These are phyloP conservation scores for Sesia apiformis DNA, from an alignment of 2,888 invertebrate genomes.

Conservation along the genomic window DNA sequence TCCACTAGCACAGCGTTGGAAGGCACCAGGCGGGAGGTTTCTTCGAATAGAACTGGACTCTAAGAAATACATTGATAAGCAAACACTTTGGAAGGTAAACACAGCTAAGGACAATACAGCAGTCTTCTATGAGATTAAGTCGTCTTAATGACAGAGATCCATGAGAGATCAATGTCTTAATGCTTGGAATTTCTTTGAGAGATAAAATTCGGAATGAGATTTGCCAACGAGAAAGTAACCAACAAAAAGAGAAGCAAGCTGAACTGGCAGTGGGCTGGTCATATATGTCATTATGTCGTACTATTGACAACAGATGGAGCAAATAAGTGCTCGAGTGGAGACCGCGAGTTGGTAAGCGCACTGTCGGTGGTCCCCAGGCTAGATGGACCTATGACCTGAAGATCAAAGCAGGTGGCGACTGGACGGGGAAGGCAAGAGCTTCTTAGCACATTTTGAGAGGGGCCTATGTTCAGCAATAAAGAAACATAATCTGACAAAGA, in stretches of 20 bases:
- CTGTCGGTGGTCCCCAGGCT: too few relatives aligned
- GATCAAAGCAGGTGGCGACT: too few relatives aligned
- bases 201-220: background rate
- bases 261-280: too few relatives aligned
- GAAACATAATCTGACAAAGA: background rate
- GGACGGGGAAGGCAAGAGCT: background rate
- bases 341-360: too few relatives aligned
- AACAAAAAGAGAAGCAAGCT: too few relatives aligned
- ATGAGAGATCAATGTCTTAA: too few relatives aligned
- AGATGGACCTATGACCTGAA: too few relatives aligned
- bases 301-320: too few relatives aligned
- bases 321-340: too few relatives aligned
- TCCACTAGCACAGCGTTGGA: constrained; percentile 87
- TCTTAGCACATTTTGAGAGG: background rate
- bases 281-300: too few relatives aligned
- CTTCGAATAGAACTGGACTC: constrained; percentile 85
- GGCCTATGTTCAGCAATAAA: background rate
- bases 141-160: too few relatives aligned
- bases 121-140: background rate
- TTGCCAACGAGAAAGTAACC: background rate
- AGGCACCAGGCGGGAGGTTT: constrained; percentile 84
- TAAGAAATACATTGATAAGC: constrained; percentile 9
- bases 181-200: too few relatives aligned
- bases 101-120: background rate
- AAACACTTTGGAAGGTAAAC: background rate